phyloP scores from a whole-genome alignment of 1,140 invertebrate species.

The Temnothorax nylanderi region DNA sequence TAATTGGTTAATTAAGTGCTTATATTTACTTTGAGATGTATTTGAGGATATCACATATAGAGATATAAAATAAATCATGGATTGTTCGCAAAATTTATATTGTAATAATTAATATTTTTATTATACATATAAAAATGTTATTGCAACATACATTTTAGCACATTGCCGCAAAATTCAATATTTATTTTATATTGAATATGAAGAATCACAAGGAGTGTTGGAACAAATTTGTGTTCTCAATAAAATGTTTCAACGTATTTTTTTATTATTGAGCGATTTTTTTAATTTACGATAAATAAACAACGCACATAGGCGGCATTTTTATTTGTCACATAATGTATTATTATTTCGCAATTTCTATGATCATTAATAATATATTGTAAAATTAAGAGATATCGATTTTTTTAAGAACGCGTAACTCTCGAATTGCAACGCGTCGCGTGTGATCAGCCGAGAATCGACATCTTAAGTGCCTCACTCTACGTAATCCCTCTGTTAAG shows the following conservation, averaged over 20 bases:
- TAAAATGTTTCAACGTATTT: background rate
- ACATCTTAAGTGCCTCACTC: slow-evolving; percentile 28
- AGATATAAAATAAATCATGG: background rate
- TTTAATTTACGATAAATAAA: background rate
- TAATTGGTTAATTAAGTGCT: background rate
- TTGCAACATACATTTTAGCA: background rate
- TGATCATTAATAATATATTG: background rate
- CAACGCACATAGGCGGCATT: background rate
- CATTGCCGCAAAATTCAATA: background rate
- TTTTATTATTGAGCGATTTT: background rate
- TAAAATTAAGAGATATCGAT: background rate
- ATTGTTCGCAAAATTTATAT: background rate
- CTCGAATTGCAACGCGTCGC: background rate
- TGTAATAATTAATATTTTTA: slow-evolving; percentile 9
- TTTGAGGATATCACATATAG: background rate
- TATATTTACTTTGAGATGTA: slow-evolving; percentile 3
- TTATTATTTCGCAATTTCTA: background rate
- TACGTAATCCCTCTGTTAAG: background rate
- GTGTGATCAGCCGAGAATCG: background rate
- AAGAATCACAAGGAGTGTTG: background rate
- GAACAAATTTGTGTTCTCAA: background rate
- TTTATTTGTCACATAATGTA: background rate
- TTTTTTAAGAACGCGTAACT: background rate
- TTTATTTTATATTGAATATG: slow-evolving; percentile 4
- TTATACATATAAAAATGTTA: background rate